Conservation (phyloP, 64 coral and sea anemone species). For the Stichodactyla helianthus region DNA sequence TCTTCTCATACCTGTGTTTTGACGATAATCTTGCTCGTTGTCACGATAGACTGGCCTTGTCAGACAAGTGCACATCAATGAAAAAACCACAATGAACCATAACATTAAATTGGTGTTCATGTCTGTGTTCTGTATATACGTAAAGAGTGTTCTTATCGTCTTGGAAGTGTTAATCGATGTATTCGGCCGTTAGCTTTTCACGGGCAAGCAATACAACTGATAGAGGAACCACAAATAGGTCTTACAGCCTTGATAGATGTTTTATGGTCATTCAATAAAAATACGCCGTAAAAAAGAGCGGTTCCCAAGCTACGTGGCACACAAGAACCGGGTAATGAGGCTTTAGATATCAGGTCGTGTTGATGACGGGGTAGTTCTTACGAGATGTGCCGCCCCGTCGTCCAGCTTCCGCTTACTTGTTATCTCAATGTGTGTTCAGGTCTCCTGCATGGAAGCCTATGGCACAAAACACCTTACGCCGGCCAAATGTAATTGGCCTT, state of each 20-base stretch:
- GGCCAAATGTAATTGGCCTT: background rate
- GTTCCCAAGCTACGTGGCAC: background rate
- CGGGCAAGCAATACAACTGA: background rate
- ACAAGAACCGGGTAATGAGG: background rate
- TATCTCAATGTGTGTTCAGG: background rate
- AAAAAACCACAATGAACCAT: background rate
- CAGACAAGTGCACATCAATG: background rate
- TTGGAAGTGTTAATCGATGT: background rate
- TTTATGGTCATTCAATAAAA: background rate
- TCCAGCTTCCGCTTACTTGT: background rate
- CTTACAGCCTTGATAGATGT: background rate
- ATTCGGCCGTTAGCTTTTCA: too few relatives aligned
- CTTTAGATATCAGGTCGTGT: background rate
- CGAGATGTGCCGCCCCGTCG: background rate
- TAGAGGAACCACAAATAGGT: background rate
- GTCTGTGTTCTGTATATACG: background rate
- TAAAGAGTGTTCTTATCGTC: background rate
- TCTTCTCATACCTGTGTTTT: background rate
- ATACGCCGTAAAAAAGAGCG: background rate
- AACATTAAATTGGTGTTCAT: background rate
- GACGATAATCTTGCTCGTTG: background rate
- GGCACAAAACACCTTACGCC: background rate
- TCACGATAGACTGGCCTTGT: background rate
- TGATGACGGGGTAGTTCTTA: background rate
- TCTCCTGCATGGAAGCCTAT: background rate